phyloP scores from a whole-genome alignment of 1,140 invertebrate genomes.

The Thereuonema tuberculata region DNA sequence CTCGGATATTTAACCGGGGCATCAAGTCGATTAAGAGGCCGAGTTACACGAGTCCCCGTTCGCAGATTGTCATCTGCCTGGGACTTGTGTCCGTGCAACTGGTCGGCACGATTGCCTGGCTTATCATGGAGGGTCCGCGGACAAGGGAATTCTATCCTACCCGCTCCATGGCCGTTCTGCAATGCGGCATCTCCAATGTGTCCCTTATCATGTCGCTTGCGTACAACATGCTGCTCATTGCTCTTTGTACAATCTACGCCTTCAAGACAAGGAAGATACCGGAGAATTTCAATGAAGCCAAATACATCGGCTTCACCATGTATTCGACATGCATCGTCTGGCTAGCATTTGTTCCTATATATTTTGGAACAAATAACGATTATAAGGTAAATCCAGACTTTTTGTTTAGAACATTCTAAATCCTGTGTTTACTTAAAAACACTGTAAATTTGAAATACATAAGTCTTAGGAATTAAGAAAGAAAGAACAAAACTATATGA shows the following conservation, averaged over 20 bases:
- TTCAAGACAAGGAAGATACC: slow-evolving; percentile 58
- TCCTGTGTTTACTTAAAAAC: too few relatives aligned
- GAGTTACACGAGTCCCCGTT: slow-evolving; percentile 45
- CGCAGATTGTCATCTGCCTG: slow-evolving; percentile 45
- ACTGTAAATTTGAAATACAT: too few relatives aligned
- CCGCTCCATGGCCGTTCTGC: slow-evolving; percentile 39
- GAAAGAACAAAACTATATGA: too few relatives aligned
- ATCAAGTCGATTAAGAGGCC: slow-evolving; percentile 45
- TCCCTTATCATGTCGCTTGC: slow-evolving; percentile 54
- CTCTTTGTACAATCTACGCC: slow-evolving; percentile 56
- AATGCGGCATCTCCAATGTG: slow-evolving; percentile 52
- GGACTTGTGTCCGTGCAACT: slow-evolving; percentile 46
- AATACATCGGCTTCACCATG: slow-evolving; percentile 57
- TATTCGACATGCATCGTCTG: slow-evolving; percentile 61
- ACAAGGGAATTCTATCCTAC: slow-evolving; percentile 43
- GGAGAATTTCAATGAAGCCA: slow-evolving; percentile 57
- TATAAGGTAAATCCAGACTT: too few relatives aligned
- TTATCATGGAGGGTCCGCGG: slow-evolving; percentile 47
- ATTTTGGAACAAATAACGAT: slow-evolving; percentile 51
- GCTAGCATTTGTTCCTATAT: slow-evolving; percentile 55
- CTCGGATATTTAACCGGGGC: slow-evolving; percentile 53
- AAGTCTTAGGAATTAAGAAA: too few relatives aligned
- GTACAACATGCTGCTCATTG: slow-evolving; percentile 58
- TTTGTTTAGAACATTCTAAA: too few relatives aligned
- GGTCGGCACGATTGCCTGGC: slow-evolving; percentile 46